Evolutionary conservation across 2,888 invertebrate genomes (phyloP), one percentile per base, ranked within the genome.

Genomic region (Hypena proboscidalis): DNA sequence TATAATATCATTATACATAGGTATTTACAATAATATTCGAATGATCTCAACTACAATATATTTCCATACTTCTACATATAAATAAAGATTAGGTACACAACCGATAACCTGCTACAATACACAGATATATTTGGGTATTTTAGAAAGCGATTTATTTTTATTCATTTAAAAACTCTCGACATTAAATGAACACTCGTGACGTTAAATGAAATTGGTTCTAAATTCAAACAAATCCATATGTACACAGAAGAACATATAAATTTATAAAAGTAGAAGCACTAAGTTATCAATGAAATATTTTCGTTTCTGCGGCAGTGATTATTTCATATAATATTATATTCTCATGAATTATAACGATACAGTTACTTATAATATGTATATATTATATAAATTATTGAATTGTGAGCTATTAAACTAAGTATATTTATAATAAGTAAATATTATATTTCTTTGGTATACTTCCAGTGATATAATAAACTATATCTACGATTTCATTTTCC

Each of bases 21-120:
- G 67, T 86, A 89, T 87, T 82, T 88, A 90, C 87, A 87, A 78
- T 79, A 80, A 71, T 74, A 74, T 77, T 78, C 68, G 70, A 69
- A 75, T 75, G 68, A 67, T 66, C 56, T 68, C 73, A 70, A 70
- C 80, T 82, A 85, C 77, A 70, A 74, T 79, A 75, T 73, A 73
- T 54, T 70, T 72, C 48, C 53, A 64, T 73, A 71, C 61, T 57
- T 68, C 70, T 81, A 83, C 70, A 59, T 64, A 72, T 74, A 73
- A 75, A 78, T 79, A 80, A 83, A 82, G 52, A 68, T 73, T 75
- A 76, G 64, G 50, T 74, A 80, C 81, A 85, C 82, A 85, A 85
- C 83, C 80, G 61, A 85, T 79, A 56, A 53, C 47, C 34, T 40
- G 40, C 53, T 58, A 53, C 46, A 39, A 42, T 46, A 57, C 26